These are phyloP conservation scores for Celastrina argiolus DNA, from an alignment of 2,888 invertebrate genomes.

Conservation along the genomic window DNA sequence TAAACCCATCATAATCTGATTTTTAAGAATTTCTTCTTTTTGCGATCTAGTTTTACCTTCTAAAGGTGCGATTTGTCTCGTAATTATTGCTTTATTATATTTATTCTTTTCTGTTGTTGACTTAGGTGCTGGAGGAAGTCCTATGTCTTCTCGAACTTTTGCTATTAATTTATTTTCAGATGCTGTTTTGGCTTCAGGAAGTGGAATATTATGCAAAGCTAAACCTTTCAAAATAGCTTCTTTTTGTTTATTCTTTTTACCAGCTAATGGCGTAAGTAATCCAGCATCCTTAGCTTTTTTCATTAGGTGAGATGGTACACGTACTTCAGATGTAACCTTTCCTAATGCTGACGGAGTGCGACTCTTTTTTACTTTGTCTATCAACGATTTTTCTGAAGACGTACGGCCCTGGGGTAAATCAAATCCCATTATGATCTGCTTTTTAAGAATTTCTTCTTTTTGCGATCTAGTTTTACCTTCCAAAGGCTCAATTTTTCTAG, in stretches of 20 bases:
- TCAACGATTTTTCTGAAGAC: slow-evolving; percentile 30
- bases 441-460: slow-evolving; percentile 33
- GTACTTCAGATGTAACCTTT: too few relatives aligned
- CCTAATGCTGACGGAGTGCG: too few relatives aligned
- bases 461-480: slow-evolving; percentile 40
- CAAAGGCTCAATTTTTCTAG: slow-evolving; percentile 41
- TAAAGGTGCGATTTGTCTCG: slow-evolving; percentile 41
- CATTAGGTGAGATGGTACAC: slow-evolving; percentile 35
- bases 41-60: slow-evolving; percentile 40
- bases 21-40: slow-evolving; percentile 33
- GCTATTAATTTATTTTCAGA: slow-evolving; percentile 36
- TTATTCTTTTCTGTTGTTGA: slow-evolving; percentile 35
- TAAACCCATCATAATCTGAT: slow-evolving; percentile 29
- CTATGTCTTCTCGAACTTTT: slow-evolving; percentile 33
- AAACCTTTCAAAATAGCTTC: slow-evolving; percentile 38
- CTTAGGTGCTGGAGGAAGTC: slow-evolving; percentile 38
- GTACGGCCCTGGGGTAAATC: slow-evolving; percentile 30
- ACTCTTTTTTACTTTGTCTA: slow-evolving; percentile 34
- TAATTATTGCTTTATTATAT: slow-evolving; percentile 39
- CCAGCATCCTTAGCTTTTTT: slow-evolving; percentile 35
- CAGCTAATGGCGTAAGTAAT: slow-evolving; percentile 37
- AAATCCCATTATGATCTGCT: slow-evolving; percentile 28
- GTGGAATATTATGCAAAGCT: slow-evolving; percentile 32
- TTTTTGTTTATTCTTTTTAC: slow-evolving; percentile 37
- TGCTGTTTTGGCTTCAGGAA: slow-evolving; percentile 35